These are phyloP conservation scores for Stomatorhinus walkeri DNA, from an alignment of 2,797 vertebrate genomes.

Conservation along the genomic window DNA sequence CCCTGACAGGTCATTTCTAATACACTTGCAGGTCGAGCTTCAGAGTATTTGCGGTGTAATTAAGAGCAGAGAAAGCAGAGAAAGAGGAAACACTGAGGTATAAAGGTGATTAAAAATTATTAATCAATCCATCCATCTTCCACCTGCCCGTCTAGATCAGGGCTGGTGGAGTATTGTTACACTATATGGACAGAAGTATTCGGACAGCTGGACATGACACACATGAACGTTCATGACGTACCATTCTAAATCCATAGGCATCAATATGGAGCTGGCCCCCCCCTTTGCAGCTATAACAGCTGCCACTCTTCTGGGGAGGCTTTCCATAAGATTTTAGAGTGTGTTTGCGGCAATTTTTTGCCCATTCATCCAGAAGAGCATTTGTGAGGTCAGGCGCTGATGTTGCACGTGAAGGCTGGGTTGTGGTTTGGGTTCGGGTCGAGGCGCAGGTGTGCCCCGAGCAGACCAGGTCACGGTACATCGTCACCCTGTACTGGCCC, in stretches of 20 bases:
- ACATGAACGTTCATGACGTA: neutral
- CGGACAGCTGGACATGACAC: neutral
- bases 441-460: neutral
- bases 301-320: neutral
- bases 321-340: neutral
- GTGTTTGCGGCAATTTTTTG: neutral
- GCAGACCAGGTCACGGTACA: neutral
- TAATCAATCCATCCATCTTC: neutral
- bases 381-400: neutral
- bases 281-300: neutral
- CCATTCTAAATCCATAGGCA: neutral
- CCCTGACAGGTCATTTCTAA: neutral
- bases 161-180: neutral
- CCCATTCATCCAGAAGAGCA: neutral
- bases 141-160: neutral
- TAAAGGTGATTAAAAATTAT: neutral
- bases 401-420: neutral
- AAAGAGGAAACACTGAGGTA: neutral
- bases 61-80: neutral
- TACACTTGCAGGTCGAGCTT: neutral
- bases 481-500: neutral
- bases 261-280: neutral
- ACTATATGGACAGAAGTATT: neutral
- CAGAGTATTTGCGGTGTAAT: neutral
- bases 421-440: neutral